These are phyloP conservation scores for Oligia strigilis DNA, from an alignment of 2,888 invertebrate genomes.

Conservation along the genomic window DNA sequence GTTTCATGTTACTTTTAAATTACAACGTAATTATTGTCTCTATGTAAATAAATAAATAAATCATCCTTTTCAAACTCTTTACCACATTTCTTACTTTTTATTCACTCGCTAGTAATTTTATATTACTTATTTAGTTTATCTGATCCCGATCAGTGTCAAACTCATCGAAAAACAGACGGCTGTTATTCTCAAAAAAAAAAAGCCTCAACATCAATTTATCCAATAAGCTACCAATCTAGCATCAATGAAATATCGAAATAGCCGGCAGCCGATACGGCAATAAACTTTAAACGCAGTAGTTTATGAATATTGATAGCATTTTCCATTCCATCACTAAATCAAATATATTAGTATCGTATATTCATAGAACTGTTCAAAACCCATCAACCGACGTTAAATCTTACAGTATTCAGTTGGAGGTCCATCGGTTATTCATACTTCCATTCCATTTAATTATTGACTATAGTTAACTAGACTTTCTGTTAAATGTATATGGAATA, in stretches of 20 bases:
- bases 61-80: too few species aligned
- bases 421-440: slow-evolving; percentile 37
- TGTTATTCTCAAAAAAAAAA: neutral
- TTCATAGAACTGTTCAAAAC: slow-evolving; percentile 32
- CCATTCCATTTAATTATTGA: slow-evolving; percentile 39
- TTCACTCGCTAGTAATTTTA: too few species aligned
- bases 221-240: neutral
- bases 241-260: slow-evolving; percentile 22
- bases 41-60: too few species aligned
- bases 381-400: slow-evolving; percentile 32
- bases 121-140: neutral
- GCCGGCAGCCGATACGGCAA: slow-evolving; percentile 1
- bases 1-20: neutral
- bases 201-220: neutral
- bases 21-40: neutral
- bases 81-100: too few species aligned
- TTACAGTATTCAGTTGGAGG: slow-evolving; percentile 7
- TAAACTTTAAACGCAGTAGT: slow-evolving; percentile 33
- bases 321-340: slow-evolving; percentile 10
- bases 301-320: slow-evolving; percentile 56
- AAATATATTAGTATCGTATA: slow-evolving; percentile 29
- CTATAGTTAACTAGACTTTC: slow-evolving; percentile 1
- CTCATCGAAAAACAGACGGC: neutral
- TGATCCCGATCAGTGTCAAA: neutral
- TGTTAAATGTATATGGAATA: neutral